phyloP scores from a whole-genome alignment of 1,140 invertebrate species.

The Trichonephila clavipes region DNA sequence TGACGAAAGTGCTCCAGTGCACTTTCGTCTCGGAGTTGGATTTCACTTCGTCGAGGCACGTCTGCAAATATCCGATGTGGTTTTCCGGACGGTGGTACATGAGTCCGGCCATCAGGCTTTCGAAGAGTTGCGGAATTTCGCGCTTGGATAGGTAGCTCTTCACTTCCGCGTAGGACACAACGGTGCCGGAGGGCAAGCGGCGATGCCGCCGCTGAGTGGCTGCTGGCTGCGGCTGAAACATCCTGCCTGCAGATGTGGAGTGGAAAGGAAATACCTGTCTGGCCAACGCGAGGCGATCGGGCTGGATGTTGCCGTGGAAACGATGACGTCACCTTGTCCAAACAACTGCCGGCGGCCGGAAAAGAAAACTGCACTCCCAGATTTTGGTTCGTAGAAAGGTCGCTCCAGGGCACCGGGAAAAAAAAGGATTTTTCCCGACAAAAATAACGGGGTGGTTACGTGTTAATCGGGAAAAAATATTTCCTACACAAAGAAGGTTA shows the following conservation, averaged over 20 bases:
- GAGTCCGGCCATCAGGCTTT: conserved; percentile 73
- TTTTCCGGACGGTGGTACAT: conserved; percentile 76
- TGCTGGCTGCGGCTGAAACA: conserved; percentile 59
- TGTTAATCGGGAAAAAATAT: neutral
- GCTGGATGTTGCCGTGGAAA: neutral
- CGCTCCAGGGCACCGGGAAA: conserved; percentile 32
- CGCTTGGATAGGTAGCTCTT: conserved; percentile 68
- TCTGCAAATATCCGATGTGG: conserved; percentile 73
- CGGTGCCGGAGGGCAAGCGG: conserved; percentile 50
- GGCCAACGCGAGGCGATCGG: neutral
- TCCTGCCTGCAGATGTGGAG: neutral
- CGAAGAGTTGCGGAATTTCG: conserved; percentile 73
- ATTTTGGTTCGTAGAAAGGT: conserved; percentile 50
- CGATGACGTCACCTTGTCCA: conserved; percentile 48
- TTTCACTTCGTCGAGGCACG: conserved; percentile 68
- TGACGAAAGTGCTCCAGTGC: conserved; percentile 74
- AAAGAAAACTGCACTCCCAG: conserved; percentile 34
- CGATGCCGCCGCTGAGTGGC: conserved; percentile 34
- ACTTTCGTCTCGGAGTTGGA: conserved; percentile 54
- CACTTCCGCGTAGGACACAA: conserved; percentile 75
- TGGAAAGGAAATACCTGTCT: neutral
- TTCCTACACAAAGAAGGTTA: neutral
- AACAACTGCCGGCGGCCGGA: conserved; percentile 54
- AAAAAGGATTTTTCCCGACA: neutral
- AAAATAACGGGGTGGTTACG: conserved; percentile 1